These are phyloP conservation scores for Mixornis gularis DNA, from an alignment of 2,113 vertebrate genomes.

Conservation along the genomic window DNA sequence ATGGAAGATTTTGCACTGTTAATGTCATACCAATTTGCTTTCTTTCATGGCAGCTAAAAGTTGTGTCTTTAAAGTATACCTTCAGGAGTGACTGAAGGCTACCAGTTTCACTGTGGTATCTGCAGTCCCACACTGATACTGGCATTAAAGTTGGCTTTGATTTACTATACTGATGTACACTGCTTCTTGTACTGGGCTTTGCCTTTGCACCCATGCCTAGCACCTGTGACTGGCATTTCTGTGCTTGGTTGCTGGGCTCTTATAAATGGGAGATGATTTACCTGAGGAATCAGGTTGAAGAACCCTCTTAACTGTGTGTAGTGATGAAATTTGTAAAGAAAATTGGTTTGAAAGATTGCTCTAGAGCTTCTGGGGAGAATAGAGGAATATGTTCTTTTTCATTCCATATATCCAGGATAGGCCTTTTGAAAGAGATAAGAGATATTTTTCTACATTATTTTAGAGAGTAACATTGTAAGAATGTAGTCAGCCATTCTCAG, in stretches of 20 bases:
- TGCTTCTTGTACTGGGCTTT: background rate
- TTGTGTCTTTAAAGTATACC: background rate
- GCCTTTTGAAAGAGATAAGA: background rate
- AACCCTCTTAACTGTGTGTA: background rate
- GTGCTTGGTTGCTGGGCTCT: background rate
- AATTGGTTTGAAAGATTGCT: background rate
- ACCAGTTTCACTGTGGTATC: background rate
- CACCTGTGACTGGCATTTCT: background rate
- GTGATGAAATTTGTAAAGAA: background rate
- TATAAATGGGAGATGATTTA: background rate
- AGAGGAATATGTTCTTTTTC: background rate
- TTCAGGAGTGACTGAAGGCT: background rate
- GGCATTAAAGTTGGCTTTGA: background rate
- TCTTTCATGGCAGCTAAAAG: background rate
- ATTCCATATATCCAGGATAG: background rate
- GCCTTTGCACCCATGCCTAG: background rate
- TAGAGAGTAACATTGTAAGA: background rate
- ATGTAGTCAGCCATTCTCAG: background rate
- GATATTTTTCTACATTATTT: background rate
- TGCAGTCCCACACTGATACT: background rate
- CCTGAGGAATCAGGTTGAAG: background rate
- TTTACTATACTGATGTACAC: fast-evolving
- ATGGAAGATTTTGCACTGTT: background rate
- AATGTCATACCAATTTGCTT: background rate
- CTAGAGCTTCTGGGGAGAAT: background rate